phyloP scores from a whole-genome alignment of 1,140 invertebrate genomes.

The Apis cerana region DNA sequence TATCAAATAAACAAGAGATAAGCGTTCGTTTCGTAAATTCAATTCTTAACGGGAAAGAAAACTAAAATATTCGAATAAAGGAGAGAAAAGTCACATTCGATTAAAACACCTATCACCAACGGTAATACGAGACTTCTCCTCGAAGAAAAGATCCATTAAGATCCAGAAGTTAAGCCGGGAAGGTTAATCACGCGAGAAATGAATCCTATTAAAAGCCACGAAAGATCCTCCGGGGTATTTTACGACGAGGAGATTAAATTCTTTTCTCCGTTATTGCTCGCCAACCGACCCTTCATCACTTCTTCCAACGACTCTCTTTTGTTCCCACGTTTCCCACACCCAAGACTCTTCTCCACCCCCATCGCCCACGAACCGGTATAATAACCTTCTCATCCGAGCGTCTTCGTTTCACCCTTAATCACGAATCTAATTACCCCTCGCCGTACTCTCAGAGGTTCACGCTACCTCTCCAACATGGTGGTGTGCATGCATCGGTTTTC shows the following conservation, averaged over 20 bases:
- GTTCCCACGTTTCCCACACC: not conserved
- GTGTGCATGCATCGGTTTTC: conserved; percentile 27
- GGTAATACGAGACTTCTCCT: not conserved
- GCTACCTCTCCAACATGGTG: too few species aligned
- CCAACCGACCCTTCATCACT: conserved; percentile 8
- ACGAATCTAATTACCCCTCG: conserved; percentile 52
- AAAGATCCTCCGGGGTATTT: conserved; percentile 22
- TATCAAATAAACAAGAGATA: too few species aligned
- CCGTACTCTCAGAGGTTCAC: not conserved
- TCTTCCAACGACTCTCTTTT: not conserved
- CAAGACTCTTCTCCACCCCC: not conserved
- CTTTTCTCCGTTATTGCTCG: conserved; percentile 14
- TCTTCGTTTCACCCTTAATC: conserved; percentile 51
- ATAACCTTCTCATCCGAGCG: conserved; percentile 7
- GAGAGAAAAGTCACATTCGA: too few species aligned
- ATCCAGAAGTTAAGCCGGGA: not conserved
- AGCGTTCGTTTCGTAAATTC: too few species aligned
- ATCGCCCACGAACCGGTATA: not conserved
- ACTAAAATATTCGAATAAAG: too few species aligned
- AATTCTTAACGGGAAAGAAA: too few species aligned
- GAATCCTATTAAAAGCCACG: conserved; percentile 35
- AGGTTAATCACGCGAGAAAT: conserved; percentile 28
- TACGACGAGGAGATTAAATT: conserved; percentile 30
- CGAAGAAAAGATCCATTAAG: not conserved
- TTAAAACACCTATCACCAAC: not conserved